Conservation (phyloP, 2,888 invertebrate species). For the Hipparchia semele region DNA sequence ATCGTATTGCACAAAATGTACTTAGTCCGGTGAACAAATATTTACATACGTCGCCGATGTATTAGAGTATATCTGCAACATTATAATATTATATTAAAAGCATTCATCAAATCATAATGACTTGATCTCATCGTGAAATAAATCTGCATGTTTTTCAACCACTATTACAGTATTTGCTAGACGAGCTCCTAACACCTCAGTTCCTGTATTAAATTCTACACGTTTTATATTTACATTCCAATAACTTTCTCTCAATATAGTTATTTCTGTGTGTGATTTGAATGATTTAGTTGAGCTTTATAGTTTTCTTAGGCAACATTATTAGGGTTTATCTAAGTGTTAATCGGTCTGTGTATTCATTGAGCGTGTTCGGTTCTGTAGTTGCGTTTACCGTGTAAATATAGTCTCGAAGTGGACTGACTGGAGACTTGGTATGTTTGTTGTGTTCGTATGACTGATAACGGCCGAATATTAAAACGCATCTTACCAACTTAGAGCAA, state of each 20-base stretch:
- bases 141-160: slow-evolving; percentile 36
- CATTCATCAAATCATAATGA: slow-evolving; percentile 58
- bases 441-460: slow-evolving; percentile 66
- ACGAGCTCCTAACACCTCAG: slow-evolving; percentile 49
- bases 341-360: slow-evolving; percentile 61
- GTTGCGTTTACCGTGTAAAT: slow-evolving; percentile 66
- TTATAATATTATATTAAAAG: slow-evolving; percentile 60
- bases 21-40: slow-evolving; percentile 69
- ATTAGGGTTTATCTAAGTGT: slow-evolving; percentile 66
- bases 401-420: slow-evolving; percentile 59
- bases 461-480: no score
- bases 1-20: slow-evolving; percentile 79
- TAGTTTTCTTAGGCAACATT: slow-evolving; percentile 72
- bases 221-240: slow-evolving; percentile 73
- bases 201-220: slow-evolving; percentile 52
- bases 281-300: slow-evolving; percentile 69
- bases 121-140: slow-evolving; percentile 74
- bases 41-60: slow-evolving; percentile 54
- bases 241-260: slow-evolving; percentile 60
- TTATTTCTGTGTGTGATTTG: slow-evolving; percentile 69
- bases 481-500: no score
- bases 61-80: slow-evolving; percentile 52
- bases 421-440: slow-evolving; percentile 54
- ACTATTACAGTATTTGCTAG: slow-evolving; percentile 54
- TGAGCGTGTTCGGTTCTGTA: slow-evolving; percentile 65